Conservation (phyloP, 1,140 invertebrate species). For the Stegodyphus mimosarum region DNA sequence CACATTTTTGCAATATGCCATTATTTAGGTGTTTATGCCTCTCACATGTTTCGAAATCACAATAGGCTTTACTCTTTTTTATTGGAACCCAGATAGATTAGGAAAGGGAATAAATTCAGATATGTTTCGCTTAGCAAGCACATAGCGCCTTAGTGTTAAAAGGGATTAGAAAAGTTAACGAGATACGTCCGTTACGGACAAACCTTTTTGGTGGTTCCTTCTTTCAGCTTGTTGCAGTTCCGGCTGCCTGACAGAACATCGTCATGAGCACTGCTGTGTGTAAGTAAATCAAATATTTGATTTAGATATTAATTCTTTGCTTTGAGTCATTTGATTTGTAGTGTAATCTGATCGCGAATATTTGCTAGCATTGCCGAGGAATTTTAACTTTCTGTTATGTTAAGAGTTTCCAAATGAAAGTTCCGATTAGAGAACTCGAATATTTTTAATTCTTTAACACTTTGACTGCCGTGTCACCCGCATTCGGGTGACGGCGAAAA, state of each 20-base stretch:
- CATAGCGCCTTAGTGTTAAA: no score
- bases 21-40: slow-evolving; percentile 22
- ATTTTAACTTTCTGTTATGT: background rate
- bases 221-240: background rate
- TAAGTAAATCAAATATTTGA: background rate
- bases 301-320: background rate
- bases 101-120: no score
- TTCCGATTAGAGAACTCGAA: background rate
- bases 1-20: background rate
- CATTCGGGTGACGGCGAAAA: no score
- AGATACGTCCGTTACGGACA: no score
- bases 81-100: slow-evolving; percentile 28
- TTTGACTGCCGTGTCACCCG: no score
- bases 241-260: background rate
- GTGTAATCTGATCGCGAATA: no score
- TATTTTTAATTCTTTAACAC: background rate
- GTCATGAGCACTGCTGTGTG: background rate
- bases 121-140: no score
- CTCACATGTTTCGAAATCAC: background rate
- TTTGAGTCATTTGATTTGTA: no score
- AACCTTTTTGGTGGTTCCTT: no score
- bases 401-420: slow-evolving; percentile 7
- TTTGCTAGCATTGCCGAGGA: background rate
- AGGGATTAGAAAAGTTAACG: no score
- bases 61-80: slow-evolving; percentile 10